A percentile compares a stretch with the other conserved stretches of the same genome.
phyloP scores from a whole-genome alignment of 53 echinoderm and acorn worm species.

The Holothuria leucospilota region DNA sequence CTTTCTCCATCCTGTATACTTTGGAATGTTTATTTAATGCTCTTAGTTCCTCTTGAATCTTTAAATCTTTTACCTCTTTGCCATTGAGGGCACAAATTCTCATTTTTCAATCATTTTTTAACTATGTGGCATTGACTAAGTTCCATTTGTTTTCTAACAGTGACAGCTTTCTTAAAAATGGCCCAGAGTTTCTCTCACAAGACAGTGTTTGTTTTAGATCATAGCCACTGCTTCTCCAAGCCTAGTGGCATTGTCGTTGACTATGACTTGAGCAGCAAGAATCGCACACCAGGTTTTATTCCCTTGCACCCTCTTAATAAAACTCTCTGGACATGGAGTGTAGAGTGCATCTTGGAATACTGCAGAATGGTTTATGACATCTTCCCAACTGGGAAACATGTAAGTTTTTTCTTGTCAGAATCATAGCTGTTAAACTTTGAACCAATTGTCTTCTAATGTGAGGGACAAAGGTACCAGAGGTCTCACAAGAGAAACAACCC shows the following conservation, averaged over 20 bases:
- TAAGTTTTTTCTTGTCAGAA: constrained; percentile 46
- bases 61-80: no score
- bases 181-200: constrained; percentile 50
- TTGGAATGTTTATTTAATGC: no score
- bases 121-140: no score
- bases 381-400: constrained; percentile 81
- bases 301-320: constrained; percentile 88
- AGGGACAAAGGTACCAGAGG: no score
- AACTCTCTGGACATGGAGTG: constrained; percentile 89
- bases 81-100: no score
- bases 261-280: constrained; percentile 89
- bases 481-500: no score
- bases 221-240: constrained; percentile 78
- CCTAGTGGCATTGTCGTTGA: constrained; percentile 88
- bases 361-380: constrained; percentile 92
- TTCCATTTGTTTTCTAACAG: no score
- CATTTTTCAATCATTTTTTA: no score
- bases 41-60: no score
- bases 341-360: constrained; percentile 91
- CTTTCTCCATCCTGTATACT: no score
- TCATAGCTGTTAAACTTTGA: background rate
- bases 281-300: constrained; percentile 81
- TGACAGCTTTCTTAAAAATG: no score
- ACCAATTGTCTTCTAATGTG: no score
- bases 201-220: constrained; percentile 92